phyloP scores from a whole-genome alignment of 2,113 vertebrate species.

The Oryzias woworae region DNA sequence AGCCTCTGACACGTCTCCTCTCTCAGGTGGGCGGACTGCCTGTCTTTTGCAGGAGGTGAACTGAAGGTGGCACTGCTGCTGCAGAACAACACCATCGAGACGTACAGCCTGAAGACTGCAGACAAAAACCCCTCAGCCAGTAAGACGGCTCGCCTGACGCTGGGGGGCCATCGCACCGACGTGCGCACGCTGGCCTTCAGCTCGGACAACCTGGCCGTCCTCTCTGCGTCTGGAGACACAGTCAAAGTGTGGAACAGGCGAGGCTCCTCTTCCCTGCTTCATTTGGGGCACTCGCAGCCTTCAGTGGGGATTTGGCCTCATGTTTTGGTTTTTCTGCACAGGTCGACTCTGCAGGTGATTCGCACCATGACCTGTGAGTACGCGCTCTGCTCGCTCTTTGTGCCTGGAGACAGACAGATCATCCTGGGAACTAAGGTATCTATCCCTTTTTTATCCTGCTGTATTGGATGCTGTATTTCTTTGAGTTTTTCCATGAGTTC shows the following conservation, averaged over 20 bases:
- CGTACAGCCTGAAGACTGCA: slow-evolving; percentile 74
- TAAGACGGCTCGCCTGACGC: slow-evolving; percentile 81
- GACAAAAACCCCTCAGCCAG: slow-evolving; percentile 67
- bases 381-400: slow-evolving; percentile 90
- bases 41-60: slow-evolving; percentile 83
- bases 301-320: slow-evolving; percentile 11
- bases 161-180: slow-evolving; percentile 90
- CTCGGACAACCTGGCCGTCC: slow-evolving; percentile 93
- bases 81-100: slow-evolving; percentile 91
- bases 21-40: slow-evolving; percentile 87
- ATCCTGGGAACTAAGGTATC: slow-evolving; percentile 92
- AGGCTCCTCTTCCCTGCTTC: background rate
- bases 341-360: slow-evolving; percentile 92
- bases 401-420: slow-evolving; percentile 94
- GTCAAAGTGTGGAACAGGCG: slow-evolving; percentile 98
- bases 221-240: slow-evolving; percentile 91
- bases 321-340: slow-evolving; percentile 36
- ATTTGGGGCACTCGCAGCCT: background rate
- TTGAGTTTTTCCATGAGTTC: background rate
- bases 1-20: background rate
- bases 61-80: slow-evolving; percentile 88
- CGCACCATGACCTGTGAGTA: slow-evolving; percentile 95
- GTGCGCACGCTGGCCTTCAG: slow-evolving; percentile 92
- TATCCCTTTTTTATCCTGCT: too few species aligned
- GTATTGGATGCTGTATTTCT: background rate